Conservation (phyloP, 53 echinoderm and acorn worm genomes). For the Zoroaster sp. region DNA sequence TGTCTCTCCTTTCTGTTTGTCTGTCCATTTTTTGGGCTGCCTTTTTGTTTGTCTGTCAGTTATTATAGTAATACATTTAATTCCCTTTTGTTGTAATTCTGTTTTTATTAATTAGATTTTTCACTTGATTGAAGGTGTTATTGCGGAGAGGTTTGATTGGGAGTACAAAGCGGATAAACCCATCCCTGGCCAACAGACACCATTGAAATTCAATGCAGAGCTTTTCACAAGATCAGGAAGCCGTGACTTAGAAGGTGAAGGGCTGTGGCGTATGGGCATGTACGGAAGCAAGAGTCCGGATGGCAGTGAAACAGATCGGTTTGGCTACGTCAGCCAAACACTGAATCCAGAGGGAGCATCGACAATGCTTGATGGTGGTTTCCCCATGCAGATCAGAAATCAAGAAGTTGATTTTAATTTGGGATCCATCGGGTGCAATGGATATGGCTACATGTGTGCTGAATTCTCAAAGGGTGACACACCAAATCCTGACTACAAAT, state of each 20-base stretch:
- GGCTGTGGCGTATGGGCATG: conserved; percentile 82
- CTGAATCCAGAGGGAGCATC: conserved; percentile 62
- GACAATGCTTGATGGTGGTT: conserved; percentile 58
- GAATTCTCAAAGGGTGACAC: conserved; percentile 86
- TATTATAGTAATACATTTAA: too few species aligned
- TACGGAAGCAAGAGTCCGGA: conserved; percentile 73
- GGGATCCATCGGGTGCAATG: conserved; percentile 84
- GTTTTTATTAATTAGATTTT: too few species aligned
- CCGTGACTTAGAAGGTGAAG: conserved; percentile 71
- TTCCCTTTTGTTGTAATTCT: too few species aligned
- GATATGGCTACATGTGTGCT: conserved; percentile 75
- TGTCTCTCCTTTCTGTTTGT: too few species aligned
- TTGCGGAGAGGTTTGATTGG: conserved; percentile 85
- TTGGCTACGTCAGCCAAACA: conserved; percentile 61
- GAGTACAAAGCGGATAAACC: conserved; percentile 28
- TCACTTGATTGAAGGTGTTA: conserved; percentile 69
- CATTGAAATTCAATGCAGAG: conserved; percentile 58
- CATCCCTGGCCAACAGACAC: conserved; percentile 68
- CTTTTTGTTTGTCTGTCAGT: too few species aligned
- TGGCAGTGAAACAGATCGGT: conserved; percentile 62
- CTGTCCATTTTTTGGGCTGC: too few species aligned
- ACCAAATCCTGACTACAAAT: conserved; percentile 78
- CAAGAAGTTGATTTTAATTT: conserved; percentile 77
- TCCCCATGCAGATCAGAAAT: conserved; percentile 49
- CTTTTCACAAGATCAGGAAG: conserved; percentile 55